Percentiles rank a stretch among this genome's conserved stretches.
Evolutionary conservation across 2,797 vertebrate species (phyloP).

Genomic region (Melanotaenia maccullochi): DNA sequence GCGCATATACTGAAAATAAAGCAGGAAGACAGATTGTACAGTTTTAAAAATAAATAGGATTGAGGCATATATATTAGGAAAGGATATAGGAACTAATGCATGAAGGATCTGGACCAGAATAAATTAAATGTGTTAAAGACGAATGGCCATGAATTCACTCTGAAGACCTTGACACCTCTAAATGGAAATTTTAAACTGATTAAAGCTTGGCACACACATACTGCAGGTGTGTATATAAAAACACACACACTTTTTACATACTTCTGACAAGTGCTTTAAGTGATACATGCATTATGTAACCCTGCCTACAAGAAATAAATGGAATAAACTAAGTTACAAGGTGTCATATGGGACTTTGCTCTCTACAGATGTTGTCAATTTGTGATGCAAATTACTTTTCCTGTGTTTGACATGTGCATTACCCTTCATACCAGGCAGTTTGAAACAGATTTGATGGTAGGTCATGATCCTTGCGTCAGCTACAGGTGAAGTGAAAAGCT

Average conservation of each 20-base stretch:
- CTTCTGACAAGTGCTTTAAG: no score
- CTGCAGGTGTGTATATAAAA: background rate
- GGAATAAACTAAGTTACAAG: no score
- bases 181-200: background rate
- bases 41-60: conserved; percentile 9
- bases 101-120: conserved; percentile 1
- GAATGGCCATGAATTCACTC: conserved; percentile 15
- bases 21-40: conserved; percentile 1
- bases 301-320: no score
- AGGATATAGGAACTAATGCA: conserved; percentile 9
- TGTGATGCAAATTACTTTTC: background rate
- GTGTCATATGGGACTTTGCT: no score
- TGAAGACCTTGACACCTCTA: background rate
- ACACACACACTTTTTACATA: no score
- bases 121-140: conserved; percentile 10
- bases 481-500: conserved; percentile 49
- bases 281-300: no score
- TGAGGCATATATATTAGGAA: conserved; percentile 18
- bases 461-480: conserved; percentile 53
- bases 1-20: conserved; percentile 42
- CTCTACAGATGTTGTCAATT: conserved; percentile 2
- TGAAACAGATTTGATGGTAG: conserved; percentile 32
- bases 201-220: no score
- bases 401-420: background rate
- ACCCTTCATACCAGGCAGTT: background rate